phyloP scores from a whole-genome alignment of 2,888 invertebrate genomes.

The Oxytorus armatus region DNA sequence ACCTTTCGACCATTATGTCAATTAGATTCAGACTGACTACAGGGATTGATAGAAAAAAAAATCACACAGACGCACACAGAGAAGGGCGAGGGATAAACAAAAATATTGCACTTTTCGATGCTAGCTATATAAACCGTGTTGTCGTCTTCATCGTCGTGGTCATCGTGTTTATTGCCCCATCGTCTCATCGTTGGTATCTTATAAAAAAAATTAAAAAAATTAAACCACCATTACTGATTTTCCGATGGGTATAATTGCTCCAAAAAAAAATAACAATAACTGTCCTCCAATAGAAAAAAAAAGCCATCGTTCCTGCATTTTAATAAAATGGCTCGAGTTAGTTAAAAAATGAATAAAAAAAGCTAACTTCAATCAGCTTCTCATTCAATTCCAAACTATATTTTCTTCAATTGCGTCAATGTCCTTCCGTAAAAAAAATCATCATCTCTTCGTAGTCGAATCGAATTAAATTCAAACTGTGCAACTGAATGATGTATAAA shows the following conservation, averaged over 20 bases:
- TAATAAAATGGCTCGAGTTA: too few relatives aligned
- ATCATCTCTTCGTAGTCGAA: neutral
- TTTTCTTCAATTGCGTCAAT: too few relatives aligned
- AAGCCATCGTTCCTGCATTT: neutral
- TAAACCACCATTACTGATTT: constrained; percentile 1
- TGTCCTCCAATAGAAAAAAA: constrained; percentile 10
- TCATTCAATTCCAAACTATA: too few relatives aligned
- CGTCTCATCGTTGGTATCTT: constrained; percentile 38
- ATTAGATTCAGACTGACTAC: constrained; percentile 85
- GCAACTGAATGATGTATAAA: neutral
- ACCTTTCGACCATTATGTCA: constrained; percentile 83
- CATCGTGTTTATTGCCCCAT: too few relatives aligned
- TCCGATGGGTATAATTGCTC: constrained; percentile 8
- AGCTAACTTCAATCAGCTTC: too few relatives aligned
- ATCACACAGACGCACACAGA: constrained; percentile 18
- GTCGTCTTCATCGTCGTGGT: too few relatives aligned
- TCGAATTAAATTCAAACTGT: neutral
- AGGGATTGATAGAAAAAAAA: constrained; percentile 78
- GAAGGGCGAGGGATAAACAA: constrained; percentile 17
- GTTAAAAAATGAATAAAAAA: too few relatives aligned
- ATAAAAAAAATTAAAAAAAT: constrained; percentile 3
- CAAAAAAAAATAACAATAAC: constrained; percentile 2
- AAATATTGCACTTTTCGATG: constrained; percentile 70
- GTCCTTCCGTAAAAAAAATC: too few relatives aligned
- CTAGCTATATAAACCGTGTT: constrained; percentile 38